Evolutionary conservation across 37 sponge, comb jelly and placozoan species (phyloP).

Genomic region (Chondrilla cf. caribensis): DNA sequence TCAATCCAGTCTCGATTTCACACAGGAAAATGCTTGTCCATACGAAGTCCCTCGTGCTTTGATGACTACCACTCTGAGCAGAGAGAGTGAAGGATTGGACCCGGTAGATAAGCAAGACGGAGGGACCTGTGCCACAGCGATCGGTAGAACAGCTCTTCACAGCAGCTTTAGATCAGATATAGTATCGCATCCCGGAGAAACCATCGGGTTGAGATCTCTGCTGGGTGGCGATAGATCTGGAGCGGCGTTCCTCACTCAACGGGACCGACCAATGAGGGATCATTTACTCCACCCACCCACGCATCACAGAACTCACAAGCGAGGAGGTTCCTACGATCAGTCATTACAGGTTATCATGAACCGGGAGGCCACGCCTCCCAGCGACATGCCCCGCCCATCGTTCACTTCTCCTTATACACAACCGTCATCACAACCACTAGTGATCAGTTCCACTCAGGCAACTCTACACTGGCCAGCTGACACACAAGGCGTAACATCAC

Average conservation of each 20-base stretch:
- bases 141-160: neutral
- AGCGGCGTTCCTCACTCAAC: neutral
- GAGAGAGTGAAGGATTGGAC: neutral
- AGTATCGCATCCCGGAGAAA: neutral
- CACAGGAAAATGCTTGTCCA: constrained; percentile 4
- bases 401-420: neutral
- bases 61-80: neutral
- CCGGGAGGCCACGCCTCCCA: neutral
- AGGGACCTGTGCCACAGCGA: neutral
- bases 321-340: constrained; percentile 5
- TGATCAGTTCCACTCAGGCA: neutral
- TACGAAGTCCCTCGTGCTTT: constrained; percentile 11
- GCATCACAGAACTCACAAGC: neutral
- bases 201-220: neutral
- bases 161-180: constrained; percentile 4
- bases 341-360: neutral
- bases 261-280: too few relatives aligned
- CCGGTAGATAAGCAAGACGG: neutral
- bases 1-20: neutral
- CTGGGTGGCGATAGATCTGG: neutral
- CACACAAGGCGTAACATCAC: neutral
- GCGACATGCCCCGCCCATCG: neutral
- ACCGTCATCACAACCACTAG: neutral
- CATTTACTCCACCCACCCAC: too few relatives aligned
- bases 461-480: neutral